Percentiles rank a stretch among this genome's conserved stretches.
phyloP scores from a whole-genome alignment of 2,888 invertebrate species.

The Trichacis sp. region DNA sequence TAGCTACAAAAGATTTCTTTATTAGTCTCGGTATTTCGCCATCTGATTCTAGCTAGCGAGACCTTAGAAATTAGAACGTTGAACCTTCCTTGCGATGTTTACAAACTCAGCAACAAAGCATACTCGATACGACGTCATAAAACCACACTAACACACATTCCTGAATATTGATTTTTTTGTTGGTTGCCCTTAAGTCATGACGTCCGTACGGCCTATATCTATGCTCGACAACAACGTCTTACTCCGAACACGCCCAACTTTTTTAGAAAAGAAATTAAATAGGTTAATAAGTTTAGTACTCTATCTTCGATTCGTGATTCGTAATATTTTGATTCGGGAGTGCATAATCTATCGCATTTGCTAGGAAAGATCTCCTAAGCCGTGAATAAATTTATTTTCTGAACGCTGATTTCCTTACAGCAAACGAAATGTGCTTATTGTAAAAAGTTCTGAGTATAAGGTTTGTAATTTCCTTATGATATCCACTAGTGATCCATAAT shows the following conservation, averaged over 20 bases:
- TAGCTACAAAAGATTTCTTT: not conserved
- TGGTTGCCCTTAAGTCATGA: constrained; percentile 43
- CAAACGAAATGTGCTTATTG: too few relatives aligned
- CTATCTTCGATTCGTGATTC: too few relatives aligned
- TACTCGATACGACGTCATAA: constrained; percentile 40
- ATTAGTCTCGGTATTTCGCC: not conserved
- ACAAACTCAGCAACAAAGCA: not conserved
- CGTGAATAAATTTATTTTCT: too few relatives aligned
- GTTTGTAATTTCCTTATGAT: not conserved
- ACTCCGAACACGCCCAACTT: too few relatives aligned
- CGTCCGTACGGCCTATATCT: constrained; percentile 42
- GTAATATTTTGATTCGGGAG: too few relatives aligned
- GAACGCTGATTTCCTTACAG: too few relatives aligned
- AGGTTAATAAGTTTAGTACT: too few relatives aligned
- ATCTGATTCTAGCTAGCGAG: not conserved
- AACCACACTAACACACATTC: constrained; percentile 61
- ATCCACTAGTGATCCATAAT: too few relatives aligned
- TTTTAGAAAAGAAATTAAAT: too few relatives aligned
- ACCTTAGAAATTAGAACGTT: not conserved
- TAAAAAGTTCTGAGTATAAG: not conserved
- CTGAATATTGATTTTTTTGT: constrained; percentile 57
- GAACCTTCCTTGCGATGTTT: constrained; percentile 5
- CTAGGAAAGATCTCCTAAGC: too few relatives aligned
- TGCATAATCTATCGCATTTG: too few relatives aligned
- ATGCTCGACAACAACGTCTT: constrained; percentile 35